Evolutionary conservation across 2,113 vertebrate species (phyloP).

Genomic region (Daphoenositta chrysoptera): DNA sequence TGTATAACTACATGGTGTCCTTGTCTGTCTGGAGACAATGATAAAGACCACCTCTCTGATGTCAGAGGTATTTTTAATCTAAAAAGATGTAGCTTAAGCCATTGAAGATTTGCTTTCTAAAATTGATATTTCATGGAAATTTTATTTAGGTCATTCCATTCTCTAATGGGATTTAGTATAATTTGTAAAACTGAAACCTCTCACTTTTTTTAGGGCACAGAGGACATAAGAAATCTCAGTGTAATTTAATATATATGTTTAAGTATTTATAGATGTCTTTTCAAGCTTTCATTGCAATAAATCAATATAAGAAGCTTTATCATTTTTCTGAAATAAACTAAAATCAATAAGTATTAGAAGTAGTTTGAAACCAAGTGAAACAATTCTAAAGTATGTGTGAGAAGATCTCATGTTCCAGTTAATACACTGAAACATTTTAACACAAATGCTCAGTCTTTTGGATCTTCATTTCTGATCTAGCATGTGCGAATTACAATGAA

Average conservation of each 20-base stretch:
- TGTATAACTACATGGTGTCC: background rate
- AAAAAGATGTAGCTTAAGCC: background rate
- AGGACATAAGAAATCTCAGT: background rate
- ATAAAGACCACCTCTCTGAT: background rate
- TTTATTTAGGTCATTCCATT: conserved; percentile 16
- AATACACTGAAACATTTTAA: background rate
- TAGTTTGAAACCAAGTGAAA: background rate
- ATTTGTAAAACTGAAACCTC: conserved; percentile 8
- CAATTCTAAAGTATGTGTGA: background rate
- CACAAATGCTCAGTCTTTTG: background rate
- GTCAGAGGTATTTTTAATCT: background rate
- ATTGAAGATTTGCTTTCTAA: conserved; percentile 4
- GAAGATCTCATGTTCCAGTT: background rate
- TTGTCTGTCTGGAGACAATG: background rate
- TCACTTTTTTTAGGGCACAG: background rate
- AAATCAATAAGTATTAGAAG: background rate
- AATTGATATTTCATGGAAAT: conserved; percentile 17
- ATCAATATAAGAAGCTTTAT: background rate
- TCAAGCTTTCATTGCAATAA: background rate
- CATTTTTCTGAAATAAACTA: conserved; percentile 9
- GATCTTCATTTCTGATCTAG: background rate
- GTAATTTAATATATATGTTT: background rate
- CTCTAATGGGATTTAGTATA: conserved; percentile 2
- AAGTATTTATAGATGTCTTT: background rate
- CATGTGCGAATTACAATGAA: background rate